Conservation (phyloP, 1,140 invertebrate species). For the Diachasmimorpha longicaudata region DNA sequence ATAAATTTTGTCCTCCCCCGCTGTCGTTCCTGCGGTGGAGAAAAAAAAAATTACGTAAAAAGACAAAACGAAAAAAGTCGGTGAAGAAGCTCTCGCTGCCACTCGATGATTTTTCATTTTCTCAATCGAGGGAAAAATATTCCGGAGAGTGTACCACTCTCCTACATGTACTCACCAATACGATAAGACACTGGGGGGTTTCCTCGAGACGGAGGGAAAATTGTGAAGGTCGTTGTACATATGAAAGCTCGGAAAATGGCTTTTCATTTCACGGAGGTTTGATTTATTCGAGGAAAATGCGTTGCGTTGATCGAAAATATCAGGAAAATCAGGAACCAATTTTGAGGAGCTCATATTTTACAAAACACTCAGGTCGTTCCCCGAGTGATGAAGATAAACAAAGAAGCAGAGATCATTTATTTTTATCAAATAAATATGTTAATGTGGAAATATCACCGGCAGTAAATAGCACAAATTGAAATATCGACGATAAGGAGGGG, state of each 20-base stretch:
- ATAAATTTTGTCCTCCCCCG: constrained; percentile 50
- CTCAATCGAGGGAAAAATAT: not conserved
- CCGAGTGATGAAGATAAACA: too few relatives aligned
- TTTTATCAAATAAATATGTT: not conserved
- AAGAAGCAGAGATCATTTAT: too few relatives aligned
- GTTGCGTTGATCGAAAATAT: not conserved
- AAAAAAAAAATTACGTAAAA: not conserved
- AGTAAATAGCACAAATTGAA: not conserved
- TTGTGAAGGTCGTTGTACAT: not conserved
- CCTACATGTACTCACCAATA: not conserved
- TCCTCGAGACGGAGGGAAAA: not conserved
- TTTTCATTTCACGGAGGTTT: constrained; percentile 10
- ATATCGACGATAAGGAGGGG: not conserved
- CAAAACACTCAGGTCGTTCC: too few relatives aligned
- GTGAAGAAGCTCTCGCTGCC: not conserved
- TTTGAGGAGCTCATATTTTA: too few relatives aligned
- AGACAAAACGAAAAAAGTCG: not conserved
- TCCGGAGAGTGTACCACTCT: not conserved
- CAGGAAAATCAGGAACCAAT: too few relatives aligned
- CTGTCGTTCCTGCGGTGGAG: not conserved
- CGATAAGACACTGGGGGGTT: not conserved
- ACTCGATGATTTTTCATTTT: not conserved
- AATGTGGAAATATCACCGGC: not conserved
- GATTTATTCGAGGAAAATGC: not conserved
- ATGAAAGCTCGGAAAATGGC: too few relatives aligned